Evolutionary conservation across 2,113 vertebrate species (phyloP), one percentile per base, ranked within the genome.

Genomic region (Peromyscus polionotus): DNA sequence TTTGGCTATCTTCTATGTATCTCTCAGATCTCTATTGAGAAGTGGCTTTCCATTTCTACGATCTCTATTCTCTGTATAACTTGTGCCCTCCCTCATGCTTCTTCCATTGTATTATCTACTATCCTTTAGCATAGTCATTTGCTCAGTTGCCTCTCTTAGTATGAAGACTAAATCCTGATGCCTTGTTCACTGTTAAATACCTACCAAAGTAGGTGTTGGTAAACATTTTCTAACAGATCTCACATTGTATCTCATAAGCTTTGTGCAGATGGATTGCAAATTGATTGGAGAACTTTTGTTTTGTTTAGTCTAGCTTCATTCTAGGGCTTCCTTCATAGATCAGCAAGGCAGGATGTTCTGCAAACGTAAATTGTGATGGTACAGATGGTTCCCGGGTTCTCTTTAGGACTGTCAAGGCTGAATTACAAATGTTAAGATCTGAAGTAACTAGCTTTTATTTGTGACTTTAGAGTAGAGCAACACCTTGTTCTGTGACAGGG

Each of bases 211-310:
- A 68, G 33, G 70, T 94, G 14, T 84, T 12, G 13, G 19, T 76
- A 80, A 91, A 65, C 94, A 86, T 81, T 96, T 85, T 76, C 90
- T 63, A 87, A 80, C 39, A 75, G 72, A 54, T 89, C 10, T 91
- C 54, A 36, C 77, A 10, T 7, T 39, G 0, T 42, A 33, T 81
- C 59, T 86, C 81, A 77, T 80, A 91, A 90, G 67, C 31, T 67
- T 51, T 19, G n/a, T 7, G 54, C 51, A 17, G 5, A 5, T 84
- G 45, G 13, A 9, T 79, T 88, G 51, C 20, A 39, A 20, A 31
- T 61, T 59, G 67, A 28, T 45, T 79, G 75, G 20, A 39, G 39
- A 88, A 36, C 57, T 68, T 84, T 28, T 63, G 88, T 92, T 86
- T 89, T 83, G 19, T 90, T 48, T 57, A 68, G 45, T 75, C 90